Conservation (phyloP, 2,113 vertebrate genomes). For the Phoxinus phoxinus region DNA sequence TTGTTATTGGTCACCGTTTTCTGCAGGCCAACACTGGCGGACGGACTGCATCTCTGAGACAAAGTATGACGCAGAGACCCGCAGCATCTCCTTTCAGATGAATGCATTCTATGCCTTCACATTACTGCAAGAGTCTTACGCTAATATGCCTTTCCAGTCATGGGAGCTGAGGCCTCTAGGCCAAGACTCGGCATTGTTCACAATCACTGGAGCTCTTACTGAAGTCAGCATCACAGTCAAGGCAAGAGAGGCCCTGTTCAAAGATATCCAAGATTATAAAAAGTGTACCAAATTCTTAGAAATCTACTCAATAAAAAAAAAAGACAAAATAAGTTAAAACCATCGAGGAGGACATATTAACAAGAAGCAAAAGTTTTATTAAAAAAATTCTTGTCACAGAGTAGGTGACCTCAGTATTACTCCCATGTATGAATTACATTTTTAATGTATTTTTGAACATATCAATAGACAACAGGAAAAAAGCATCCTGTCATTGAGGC, state of each 20-base stretch:
- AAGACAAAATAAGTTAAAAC: too few relatives aligned
- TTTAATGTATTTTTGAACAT: background rate
- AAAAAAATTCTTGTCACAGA: background rate
- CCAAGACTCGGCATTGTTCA: constrained; percentile 72
- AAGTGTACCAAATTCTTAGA: background rate
- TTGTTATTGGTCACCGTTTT: background rate
- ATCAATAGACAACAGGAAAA: background rate
- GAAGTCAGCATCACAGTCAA: constrained; percentile 83
- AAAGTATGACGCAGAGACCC: constrained; percentile 59
- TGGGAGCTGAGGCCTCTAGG: constrained; percentile 84
- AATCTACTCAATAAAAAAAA: background rate
- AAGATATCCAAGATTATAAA: background rate
- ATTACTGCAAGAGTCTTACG: constrained; percentile 82
- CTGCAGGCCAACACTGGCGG: constrained; percentile 81
- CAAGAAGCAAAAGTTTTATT: too few relatives aligned
- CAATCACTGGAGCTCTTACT: constrained; percentile 72
- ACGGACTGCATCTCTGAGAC: constrained; percentile 77
- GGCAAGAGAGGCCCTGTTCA: constrained; percentile 66
- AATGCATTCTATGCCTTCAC: constrained; percentile 76
- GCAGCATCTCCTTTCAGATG: constrained; percentile 79
- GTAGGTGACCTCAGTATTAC: background rate
- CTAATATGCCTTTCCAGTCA: constrained; percentile 83
- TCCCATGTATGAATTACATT: background rate
- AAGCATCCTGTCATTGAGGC: background rate
- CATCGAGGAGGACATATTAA: too few relatives aligned